Percentiles rank a stretch among this genome's conserved stretches.
Conservation (phyloP, 2,797 vertebrate genomes). For the Epinephelus malabaricus region DNA sequence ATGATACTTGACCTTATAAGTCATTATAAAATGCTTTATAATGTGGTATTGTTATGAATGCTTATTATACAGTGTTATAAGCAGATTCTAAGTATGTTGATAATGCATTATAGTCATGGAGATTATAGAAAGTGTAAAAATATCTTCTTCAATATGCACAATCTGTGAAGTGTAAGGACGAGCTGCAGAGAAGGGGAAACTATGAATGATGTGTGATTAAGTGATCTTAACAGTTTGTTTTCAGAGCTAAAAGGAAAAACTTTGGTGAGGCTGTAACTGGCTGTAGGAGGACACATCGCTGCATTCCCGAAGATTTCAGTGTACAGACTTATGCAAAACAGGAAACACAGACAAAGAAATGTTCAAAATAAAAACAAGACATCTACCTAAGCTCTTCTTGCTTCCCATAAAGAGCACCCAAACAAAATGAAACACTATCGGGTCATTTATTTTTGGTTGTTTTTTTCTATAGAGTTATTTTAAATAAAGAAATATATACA, state of each 20-base stretch:
- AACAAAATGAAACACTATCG: slow-evolving; percentile 49
- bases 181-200: neutral
- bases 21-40: no score
- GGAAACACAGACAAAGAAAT: slow-evolving; percentile 36
- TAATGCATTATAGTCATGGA: no score
- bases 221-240: slow-evolving; percentile 20
- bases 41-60: no score
- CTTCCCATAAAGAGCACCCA: slow-evolving; percentile 40
- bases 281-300: slow-evolving; percentile 17
- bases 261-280: slow-evolving; percentile 50
- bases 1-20: no score
- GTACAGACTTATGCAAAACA: slow-evolving; percentile 76
- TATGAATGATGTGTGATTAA: slow-evolving; percentile 21
- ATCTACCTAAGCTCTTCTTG: slow-evolving; percentile 21
- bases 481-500: slow-evolving; percentile 89
- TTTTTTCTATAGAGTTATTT: slow-evolving; percentile 72
- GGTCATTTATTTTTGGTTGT: slow-evolving; percentile 49
- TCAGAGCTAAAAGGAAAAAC: slow-evolving; percentile 30
- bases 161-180: slow-evolving; percentile 9
- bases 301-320: slow-evolving; percentile 76
- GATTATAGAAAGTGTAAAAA: no score
- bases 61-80: no score
- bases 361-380: slow-evolving; percentile 26
- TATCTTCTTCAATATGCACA: slow-evolving; percentile 19
- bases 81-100: no score